These are phyloP conservation scores for Atta colombica DNA, from an alignment of 1,140 invertebrate species.

Conservation along the genomic window DNA sequence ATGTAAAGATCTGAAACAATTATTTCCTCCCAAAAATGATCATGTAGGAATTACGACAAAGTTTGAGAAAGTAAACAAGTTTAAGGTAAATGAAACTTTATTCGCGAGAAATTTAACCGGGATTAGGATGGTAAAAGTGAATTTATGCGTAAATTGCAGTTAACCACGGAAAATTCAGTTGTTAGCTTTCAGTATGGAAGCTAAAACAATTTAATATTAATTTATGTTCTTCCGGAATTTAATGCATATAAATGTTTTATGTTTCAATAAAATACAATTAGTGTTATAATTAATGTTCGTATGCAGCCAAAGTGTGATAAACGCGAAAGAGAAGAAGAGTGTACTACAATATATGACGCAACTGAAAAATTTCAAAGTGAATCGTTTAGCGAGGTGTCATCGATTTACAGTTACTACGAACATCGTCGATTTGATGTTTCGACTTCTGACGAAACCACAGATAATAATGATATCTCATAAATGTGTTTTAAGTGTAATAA, in stretches of 20 bases:
- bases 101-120: conserved; percentile 10
- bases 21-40: conserved; percentile 57
- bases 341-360: neutral
- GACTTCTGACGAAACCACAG: conserved; percentile 68
- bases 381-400: conserved; percentile 50
- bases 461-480: conserved; percentile 60
- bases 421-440: conserved; percentile 31
- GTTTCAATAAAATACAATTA: conserved; percentile 8
- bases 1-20: conserved; percentile 64
- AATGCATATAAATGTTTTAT: neutral
- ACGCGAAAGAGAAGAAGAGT: neutral
- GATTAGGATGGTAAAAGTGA: neutral
- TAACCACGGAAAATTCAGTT: neutral
- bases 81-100: conserved; percentile 63
- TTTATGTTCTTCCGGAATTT: neutral
- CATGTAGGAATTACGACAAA: conserved; percentile 6
- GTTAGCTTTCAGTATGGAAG: neutral
- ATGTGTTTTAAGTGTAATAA: neutral
- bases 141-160: conserved; percentile 17
- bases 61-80: conserved; percentile 39
- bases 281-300: neutral
- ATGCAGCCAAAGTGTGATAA: conserved; percentile 22
- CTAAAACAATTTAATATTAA: conserved; percentile 37
- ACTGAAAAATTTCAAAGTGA: conserved; percentile 16
- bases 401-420: conserved; percentile 30